phyloP scores from a whole-genome alignment of 2,797 vertebrate genomes.

The Galago senegalensis region DNA sequence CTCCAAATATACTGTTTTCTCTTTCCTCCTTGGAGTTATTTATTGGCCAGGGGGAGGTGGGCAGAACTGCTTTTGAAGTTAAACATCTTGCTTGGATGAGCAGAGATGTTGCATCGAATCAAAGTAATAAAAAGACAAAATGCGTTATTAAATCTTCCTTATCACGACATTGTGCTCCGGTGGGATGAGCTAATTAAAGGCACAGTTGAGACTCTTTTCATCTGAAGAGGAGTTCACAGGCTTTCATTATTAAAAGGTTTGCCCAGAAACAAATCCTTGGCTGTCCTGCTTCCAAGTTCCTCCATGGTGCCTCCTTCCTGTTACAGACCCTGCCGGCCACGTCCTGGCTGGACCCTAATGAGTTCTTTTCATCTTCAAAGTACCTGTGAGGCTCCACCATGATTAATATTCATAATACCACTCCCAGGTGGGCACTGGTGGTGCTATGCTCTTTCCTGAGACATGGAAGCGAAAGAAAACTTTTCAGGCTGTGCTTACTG shows the following conservation, averaged over 20 bases:
- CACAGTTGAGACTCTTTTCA: conserved; percentile 88
- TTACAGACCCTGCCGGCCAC: conserved; percentile 82
- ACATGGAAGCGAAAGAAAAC: conserved; percentile 45
- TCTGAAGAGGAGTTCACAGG: conserved; percentile 88
- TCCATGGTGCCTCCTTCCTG: conserved; percentile 79
- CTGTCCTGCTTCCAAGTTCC: conserved; percentile 87
- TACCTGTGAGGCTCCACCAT: conserved; percentile 58
- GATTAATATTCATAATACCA: conserved; percentile 72
- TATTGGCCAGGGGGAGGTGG: conserved; percentile 87
- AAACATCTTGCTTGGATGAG: conserved; percentile 90
- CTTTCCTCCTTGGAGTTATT: conserved; percentile 87
- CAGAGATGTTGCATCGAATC: conserved; percentile 89
- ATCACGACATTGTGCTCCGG: conserved; percentile 89
- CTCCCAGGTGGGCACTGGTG: conserved; percentile 56
- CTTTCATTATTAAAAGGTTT: conserved; percentile 86
- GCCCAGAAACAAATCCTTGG: conserved; percentile 82
- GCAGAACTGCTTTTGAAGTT: conserved; percentile 91
- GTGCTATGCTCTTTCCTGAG: conserved; percentile 2
- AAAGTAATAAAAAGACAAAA: conserved; percentile 92
- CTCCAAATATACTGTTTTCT: conserved; percentile 87
- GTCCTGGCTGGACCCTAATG: conserved; percentile 74
- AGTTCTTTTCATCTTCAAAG: conserved; percentile 84
- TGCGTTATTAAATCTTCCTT: conserved; percentile 92
- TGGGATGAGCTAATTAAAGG: conserved; percentile 91
- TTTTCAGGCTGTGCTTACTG: not conserved